A percentile compares a stretch with the other conserved stretches of the same genome.
Evolutionary conservation across 2,888 invertebrate species (phyloP).

Genomic region (Perithous albicinctus): DNA sequence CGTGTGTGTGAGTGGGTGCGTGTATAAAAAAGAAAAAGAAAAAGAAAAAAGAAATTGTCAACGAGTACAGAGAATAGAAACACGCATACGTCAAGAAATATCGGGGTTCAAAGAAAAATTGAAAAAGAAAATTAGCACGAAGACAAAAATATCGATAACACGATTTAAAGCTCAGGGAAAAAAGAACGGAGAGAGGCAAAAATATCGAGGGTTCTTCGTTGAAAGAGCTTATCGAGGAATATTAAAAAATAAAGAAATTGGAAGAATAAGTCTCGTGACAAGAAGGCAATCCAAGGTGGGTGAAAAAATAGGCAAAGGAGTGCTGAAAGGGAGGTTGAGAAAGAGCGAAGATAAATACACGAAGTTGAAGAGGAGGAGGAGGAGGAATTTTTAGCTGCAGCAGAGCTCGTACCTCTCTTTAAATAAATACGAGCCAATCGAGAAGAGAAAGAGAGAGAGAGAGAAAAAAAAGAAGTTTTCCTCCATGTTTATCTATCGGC

Average conservation of each 20-base stretch:
- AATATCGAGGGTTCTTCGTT: background rate
- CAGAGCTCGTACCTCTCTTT: slow-evolving; percentile 23
- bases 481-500: slow-evolving; percentile 24
- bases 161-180: background rate
- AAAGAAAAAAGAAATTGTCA: slow-evolving; percentile 58
- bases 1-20: slow-evolving; percentile 54
- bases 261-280: slow-evolving; percentile 35
- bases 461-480: background rate
- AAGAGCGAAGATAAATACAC: slow-evolving; percentile 60
- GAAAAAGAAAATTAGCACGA: background rate
- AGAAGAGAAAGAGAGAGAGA: slow-evolving; percentile 1
- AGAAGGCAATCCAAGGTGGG: slow-evolving; percentile 37
- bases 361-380: slow-evolving; percentile 5
- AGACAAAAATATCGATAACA: background rate
- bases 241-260: background rate
- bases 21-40: too few species aligned
- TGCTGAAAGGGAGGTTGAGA: slow-evolving; percentile 64
- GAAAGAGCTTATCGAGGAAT: too few species aligned
- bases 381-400: background rate
- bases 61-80: slow-evolving; percentile 35
- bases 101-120: background rate
- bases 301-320: slow-evolving; percentile 17
- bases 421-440: slow-evolving; percentile 32
- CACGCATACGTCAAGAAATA: slow-evolving; percentile 25
- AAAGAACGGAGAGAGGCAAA: background rate